Conservation (phyloP, 64 coral and sea anemone species). For the Trachythela sp. region DNA sequence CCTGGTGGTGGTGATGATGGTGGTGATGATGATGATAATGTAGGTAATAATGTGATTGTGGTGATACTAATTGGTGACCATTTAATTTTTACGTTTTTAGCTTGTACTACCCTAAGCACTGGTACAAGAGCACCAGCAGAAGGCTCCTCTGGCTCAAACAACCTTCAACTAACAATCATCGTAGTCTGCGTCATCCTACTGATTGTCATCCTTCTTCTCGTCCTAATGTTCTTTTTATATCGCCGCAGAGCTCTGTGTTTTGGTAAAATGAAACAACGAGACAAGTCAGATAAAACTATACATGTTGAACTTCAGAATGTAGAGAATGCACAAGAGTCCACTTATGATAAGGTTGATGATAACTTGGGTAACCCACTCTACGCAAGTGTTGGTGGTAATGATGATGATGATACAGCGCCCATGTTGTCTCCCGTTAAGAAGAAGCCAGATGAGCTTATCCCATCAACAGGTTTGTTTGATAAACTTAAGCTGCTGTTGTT, state of each 20-base stretch:
- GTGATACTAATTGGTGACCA: too few relatives aligned
- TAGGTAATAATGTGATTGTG: too few relatives aligned
- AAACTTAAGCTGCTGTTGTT: too few relatives aligned
- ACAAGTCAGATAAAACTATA: not conserved
- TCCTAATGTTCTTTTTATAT: not conserved
- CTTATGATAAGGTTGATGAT: slow-evolving; percentile 2
- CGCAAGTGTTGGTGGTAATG: not conserved
- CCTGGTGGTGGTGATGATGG: too few relatives aligned
- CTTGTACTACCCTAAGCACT: not conserved
- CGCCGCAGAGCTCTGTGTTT: not conserved
- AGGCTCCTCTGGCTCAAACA: not conserved
- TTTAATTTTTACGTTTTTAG: not conserved
- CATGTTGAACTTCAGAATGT: not conserved
- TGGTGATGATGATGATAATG: not conserved
- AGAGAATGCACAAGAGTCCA: not conserved
- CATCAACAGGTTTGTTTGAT: too few relatives aligned
- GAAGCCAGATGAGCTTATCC: not conserved
- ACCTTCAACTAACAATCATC: not conserved
- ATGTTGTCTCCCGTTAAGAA: slow-evolving; percentile 17
- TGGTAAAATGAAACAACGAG: not conserved
- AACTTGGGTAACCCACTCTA: not conserved
- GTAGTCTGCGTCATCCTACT: not conserved
- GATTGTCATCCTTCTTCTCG: not conserved
- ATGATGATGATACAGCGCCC: not conserved
- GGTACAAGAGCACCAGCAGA: not conserved